These are phyloP conservation scores for Zophobas atratus DNA, from an alignment of 1,140 invertebrate genomes.

Conservation along the genomic window DNA sequence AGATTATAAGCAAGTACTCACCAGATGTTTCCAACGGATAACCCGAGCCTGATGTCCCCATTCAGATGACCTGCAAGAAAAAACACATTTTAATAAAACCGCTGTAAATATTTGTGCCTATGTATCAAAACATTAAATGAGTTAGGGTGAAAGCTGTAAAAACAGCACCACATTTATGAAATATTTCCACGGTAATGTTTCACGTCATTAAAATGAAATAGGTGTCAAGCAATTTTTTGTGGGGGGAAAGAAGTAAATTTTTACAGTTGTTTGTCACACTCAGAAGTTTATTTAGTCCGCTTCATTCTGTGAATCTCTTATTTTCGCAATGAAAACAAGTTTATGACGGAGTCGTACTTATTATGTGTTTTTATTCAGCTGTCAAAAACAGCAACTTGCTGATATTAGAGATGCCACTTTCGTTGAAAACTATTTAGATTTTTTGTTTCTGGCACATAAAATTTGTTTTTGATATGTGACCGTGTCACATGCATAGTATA, in stretches of 20 bases:
- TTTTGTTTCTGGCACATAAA: background rate
- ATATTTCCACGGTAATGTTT: slow-evolving; percentile 24
- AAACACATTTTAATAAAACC: slow-evolving; percentile 24
- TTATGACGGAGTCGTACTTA: slow-evolving; percentile 10
- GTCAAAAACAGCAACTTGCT: background rate
- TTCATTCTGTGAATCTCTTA: slow-evolving; percentile 12
- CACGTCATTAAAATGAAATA: slow-evolving; percentile 29
- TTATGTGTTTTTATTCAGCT: slow-evolving; percentile 6
- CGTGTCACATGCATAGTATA: background rate
- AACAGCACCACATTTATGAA: slow-evolving; percentile 15
- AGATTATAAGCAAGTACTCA: slow-evolving; percentile 1
- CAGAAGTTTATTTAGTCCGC: slow-evolving; percentile 24
- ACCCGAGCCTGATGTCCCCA: background rate
- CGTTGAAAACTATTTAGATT: background rate
- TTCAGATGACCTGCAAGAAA: slow-evolving; percentile 19
- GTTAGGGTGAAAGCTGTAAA: slow-evolving; percentile 11
- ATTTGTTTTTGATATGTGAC: slow-evolving; percentile 12
- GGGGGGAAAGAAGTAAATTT: slow-evolving; percentile 22
- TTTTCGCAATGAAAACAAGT: slow-evolving; percentile 21
- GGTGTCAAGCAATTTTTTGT: slow-evolving; percentile 33
- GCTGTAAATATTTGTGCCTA: slow-evolving; percentile 9
- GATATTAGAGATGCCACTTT: slow-evolving; percentile 8
- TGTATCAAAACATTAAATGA: slow-evolving; percentile 17
- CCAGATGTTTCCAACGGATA: background rate
- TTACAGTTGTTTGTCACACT: slow-evolving; percentile 15